Base-by-base conservation (phyloP, 2,113 vertebrate genomes). In the Neolamprologus kungweensis region DNA sequence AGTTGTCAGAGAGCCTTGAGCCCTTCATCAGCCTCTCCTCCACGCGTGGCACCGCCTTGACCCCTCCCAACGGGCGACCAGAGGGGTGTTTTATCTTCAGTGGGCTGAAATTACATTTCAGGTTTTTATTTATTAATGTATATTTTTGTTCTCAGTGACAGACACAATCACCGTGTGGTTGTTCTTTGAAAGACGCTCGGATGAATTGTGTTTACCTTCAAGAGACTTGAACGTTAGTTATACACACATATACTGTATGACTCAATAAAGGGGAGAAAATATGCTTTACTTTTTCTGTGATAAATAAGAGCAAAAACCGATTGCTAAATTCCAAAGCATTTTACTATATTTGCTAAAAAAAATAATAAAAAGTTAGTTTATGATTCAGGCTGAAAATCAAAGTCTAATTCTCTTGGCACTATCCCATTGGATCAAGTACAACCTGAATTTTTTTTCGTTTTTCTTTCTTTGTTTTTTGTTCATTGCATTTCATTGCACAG, bases 11-110 rank as follows among this genome's bases (percentile, higher is more conserved):
- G 81, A 85, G 83, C 90, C 14, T 80, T 26, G 13, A 92, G 88
- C 89, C 83, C 87, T 95, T 92, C 92, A 95, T 96, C 94, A 95
- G 91, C 89, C 81, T 89, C 89, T 45, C 85, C 26, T 85, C 87
- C 87, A 83, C 35, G 23, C 71, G 71, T 86, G 71, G 23, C 82
- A 81, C 60, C 42, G 73, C 92, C 89, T 91, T 93, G 94, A 94
- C 93, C 94, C 87, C 42, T 87, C 60, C 82, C 85, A 35, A 21
- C 13, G 12, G 14, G 28, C 19, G 37, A 85, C 80, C 60, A 45
- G 60, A 54, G 28, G 55, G 83, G 81, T 83, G 33, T 86, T 94
- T 90, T 35, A 90, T 94, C 91, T 92, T 88, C 71, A 42, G 26
- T 31, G n/a, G n/a, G 21, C 83, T 63, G 79, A 81, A 91, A 93